These are phyloP conservation scores for Onychomys torridus DNA, from an alignment of 2,797 vertebrate genomes.

Conservation along the genomic window DNA sequence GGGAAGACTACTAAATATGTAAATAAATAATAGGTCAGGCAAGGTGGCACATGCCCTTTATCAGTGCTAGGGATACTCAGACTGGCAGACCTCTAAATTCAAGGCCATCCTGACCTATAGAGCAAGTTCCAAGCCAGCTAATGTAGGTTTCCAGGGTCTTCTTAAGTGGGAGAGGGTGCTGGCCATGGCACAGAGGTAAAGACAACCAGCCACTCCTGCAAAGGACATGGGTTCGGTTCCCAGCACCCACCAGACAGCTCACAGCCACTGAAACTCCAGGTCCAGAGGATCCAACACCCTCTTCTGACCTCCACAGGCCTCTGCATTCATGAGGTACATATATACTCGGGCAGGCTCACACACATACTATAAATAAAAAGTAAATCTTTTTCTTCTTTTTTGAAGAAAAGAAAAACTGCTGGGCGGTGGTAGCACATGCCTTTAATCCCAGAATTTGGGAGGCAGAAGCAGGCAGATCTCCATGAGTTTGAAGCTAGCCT, in stretches of 20 bases:
- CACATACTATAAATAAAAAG: not conserved
- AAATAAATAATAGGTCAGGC: not conserved
- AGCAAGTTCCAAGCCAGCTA: not conserved
- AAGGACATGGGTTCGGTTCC: not conserved
- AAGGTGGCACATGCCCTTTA: not conserved
- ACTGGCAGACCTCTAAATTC: not conserved
- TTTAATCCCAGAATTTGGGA: no score
- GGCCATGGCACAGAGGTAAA: not conserved
- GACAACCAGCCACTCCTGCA: not conserved
- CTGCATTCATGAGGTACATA: not conserved
- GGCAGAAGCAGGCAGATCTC: no score
- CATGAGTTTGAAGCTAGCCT: no score
- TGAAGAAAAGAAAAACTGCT: not conserved
- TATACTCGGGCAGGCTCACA: not conserved
- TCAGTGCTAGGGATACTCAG: not conserved
- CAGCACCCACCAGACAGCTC: not conserved
- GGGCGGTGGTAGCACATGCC: no score
- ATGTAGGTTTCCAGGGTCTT: no score
- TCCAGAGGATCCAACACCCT: not conserved
- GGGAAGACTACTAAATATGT: not conserved
- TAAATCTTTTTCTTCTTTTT: not conserved
- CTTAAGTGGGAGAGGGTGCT: not conserved
- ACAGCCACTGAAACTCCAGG: not conserved
- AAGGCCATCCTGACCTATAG: not conserved
- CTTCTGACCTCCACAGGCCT: not conserved